A percentile compares a stretch with the other conserved stretches of the same genome.
Conservation (phyloP, 2,113 vertebrate genomes). For the Burhinus bistriatus region DNA sequence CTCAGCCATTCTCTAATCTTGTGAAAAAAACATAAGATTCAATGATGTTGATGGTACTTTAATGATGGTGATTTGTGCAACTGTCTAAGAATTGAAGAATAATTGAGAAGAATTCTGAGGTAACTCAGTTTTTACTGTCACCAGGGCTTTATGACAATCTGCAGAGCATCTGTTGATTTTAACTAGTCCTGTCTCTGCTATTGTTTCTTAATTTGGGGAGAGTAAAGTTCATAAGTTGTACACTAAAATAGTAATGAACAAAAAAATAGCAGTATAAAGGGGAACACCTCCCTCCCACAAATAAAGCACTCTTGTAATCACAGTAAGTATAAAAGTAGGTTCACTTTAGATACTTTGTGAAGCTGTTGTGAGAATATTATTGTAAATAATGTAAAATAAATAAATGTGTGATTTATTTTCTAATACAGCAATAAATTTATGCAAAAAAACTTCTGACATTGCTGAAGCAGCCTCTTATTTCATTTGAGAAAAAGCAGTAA, state of each 20-base stretch:
- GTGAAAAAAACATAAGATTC: neutral
- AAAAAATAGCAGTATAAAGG: neutral
- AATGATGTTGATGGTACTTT: neutral
- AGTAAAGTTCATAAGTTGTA: neutral
- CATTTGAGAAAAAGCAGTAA: neutral
- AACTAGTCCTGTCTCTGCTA: neutral
- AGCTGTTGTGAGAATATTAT: neutral
- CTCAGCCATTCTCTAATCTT: neutral
- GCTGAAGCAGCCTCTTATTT: neutral
- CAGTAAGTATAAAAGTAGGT: neutral
- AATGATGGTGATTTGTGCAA: neutral
- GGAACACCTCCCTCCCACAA: neutral
- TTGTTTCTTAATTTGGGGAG: neutral
- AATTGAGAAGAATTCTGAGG: neutral
- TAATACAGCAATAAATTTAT: neutral
- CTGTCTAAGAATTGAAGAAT: neutral
- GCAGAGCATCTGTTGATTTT: neutral
- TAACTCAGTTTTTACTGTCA: neutral
- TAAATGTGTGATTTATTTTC: constrained; percentile 16
- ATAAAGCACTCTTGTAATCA: neutral
- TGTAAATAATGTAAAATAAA: neutral
- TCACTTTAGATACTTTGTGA: neutral
- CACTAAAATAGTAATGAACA: neutral
- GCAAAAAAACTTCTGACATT: neutral
- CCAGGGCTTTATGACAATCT: neutral